Evolutionary conservation across 2,797 vertebrate species (phyloP).

Genomic region (Taenioides sp.): DNA sequence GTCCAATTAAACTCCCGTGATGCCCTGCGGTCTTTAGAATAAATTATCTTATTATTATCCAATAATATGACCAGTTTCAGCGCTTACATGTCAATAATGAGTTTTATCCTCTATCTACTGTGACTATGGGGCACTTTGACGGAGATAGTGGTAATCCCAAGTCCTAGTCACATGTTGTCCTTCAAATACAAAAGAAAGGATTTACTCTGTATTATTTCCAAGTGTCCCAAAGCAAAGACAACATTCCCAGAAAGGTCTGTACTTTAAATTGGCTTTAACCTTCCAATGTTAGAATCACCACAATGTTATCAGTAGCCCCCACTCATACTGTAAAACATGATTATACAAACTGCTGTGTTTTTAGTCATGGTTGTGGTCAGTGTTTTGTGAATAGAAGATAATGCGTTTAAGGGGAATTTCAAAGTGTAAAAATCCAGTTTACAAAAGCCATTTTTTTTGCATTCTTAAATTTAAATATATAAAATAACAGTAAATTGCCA

Average conservation of each 20-base stretch:
- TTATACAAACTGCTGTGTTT: constrained; percentile 46
- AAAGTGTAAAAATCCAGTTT: constrained; percentile 16
- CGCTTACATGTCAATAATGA: neutral
- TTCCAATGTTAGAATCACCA: constrained; percentile 19
- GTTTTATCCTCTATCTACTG: neutral
- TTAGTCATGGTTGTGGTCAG: constrained; percentile 36
- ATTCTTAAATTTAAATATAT: too few species aligned
- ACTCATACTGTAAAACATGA: constrained; percentile 33
- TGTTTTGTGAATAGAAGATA: constrained; percentile 48
- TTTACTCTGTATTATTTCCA: neutral
- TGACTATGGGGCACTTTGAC: constrained; percentile 8
- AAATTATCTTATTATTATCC: constrained; percentile 14
- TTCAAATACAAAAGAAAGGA: constrained; percentile 20
- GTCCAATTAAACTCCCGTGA: neutral
- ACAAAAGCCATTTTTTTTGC: too few species aligned
- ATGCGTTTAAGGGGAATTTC: constrained; percentile 31
- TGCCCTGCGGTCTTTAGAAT: neutral
- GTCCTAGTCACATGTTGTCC: constrained; percentile 5
- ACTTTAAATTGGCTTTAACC: constrained; percentile 37
- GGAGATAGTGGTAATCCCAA: constrained; percentile 28
- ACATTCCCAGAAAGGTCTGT: constrained; percentile 13
- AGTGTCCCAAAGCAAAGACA: constrained; percentile 20
- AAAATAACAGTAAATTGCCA: too few species aligned
- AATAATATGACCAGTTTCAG: neutral
- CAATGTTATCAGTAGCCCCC: constrained; percentile 15